Percentiles rank a stretch among this genome's conserved stretches.
Evolutionary conservation across 2,113 vertebrate genomes (phyloP).

Genomic region (Calyptommatus sinebrachiatus): DNA sequence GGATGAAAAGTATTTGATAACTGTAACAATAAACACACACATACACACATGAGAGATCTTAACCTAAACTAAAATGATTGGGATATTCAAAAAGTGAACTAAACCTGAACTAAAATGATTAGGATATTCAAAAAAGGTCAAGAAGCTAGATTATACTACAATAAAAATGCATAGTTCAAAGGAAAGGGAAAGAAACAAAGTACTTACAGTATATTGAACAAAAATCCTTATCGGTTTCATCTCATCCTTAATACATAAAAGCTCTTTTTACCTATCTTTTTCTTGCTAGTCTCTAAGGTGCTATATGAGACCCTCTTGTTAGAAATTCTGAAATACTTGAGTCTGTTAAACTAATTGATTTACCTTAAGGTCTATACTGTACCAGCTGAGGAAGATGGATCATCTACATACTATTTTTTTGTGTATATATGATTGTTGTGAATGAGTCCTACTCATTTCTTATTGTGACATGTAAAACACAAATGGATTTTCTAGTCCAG

Average conservation of each 20-base stretch:
- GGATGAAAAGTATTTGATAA: not conserved
- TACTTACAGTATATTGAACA: not conserved
- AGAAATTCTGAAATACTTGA: too few species aligned
- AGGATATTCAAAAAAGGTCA: not conserved
- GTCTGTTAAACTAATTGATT: not conserved
- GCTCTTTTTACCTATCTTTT: too few species aligned
- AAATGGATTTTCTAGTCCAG: not conserved
- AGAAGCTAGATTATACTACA: not conserved
- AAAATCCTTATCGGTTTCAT: not conserved
- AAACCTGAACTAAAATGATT: not conserved
- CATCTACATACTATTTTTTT: not conserved
- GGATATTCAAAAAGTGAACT: not conserved
- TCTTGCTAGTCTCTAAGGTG: too few species aligned
- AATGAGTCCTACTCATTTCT: not conserved
- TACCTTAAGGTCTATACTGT: not conserved
- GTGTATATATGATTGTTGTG: too few species aligned
- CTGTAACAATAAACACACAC: not conserved
- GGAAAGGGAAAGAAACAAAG: not conserved
- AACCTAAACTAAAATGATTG: not conserved
- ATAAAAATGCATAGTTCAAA: not conserved
- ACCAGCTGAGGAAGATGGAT: too few species aligned
- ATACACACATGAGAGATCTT: not conserved
- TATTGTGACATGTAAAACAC: slow-evolving; percentile 4
- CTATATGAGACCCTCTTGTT: too few species aligned
- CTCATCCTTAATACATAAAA: not conserved